These are phyloP conservation scores for Hystrix brachyura DNA, from an alignment of 2,113 vertebrate species.

Conservation along the genomic window DNA sequence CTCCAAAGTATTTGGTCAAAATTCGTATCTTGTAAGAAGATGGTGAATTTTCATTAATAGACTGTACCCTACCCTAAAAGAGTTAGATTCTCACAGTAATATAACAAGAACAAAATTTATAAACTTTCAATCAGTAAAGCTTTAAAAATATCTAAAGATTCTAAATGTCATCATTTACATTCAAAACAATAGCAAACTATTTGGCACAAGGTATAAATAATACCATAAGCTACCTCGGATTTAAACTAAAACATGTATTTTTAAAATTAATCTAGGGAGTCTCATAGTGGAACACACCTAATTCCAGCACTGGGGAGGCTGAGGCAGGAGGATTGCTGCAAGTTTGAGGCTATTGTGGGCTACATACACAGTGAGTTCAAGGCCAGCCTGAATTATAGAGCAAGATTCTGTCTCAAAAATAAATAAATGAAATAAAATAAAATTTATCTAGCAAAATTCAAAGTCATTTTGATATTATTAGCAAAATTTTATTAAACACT, in stretches of 20 bases:
- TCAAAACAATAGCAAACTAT: conserved; percentile 7
- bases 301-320: background rate
- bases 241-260: conserved; percentile 45
- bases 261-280: background rate
- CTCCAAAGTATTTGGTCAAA: conserved; percentile 48
- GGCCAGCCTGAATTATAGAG: background rate
- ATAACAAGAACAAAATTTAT: background rate
- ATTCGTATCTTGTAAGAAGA: background rate
- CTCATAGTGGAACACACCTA: no score
- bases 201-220: conserved; percentile 26
- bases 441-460: background rate
- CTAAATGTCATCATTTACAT: background rate
- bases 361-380: background rate
- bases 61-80: background rate
- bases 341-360: background rate
- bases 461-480: background rate
- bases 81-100: conserved; percentile 17
- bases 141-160: background rate
- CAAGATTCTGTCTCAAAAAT: background rate
- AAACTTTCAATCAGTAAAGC: background rate
- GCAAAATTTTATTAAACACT: conserved; percentile 23
- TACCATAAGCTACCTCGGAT: background rate
- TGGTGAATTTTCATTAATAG: background rate
- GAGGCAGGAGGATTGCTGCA: background rate
- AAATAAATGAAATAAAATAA: background rate